Conservation (phyloP, 2,113 vertebrate species). For the Onychostoma macrolepis region DNA sequence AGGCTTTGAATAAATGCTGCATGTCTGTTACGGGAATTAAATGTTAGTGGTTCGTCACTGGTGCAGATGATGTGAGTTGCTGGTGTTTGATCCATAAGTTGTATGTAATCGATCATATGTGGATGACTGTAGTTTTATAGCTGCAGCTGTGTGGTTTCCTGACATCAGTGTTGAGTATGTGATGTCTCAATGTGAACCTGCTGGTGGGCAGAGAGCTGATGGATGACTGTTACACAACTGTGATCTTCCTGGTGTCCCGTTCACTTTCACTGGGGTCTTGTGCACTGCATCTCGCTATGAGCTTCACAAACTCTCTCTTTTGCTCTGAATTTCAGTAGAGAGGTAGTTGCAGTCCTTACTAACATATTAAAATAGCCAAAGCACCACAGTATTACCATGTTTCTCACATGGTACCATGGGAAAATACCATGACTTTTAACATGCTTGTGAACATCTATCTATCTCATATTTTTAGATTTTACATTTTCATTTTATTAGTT, state of each 20-base stretch:
- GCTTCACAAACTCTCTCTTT: neutral
- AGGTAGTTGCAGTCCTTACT: neutral
- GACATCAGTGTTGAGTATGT: neutral
- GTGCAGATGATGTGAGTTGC: slow-evolving; percentile 1
- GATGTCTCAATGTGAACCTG: slow-evolving; percentile 19
- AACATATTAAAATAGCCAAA: neutral
- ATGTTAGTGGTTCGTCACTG: neutral
- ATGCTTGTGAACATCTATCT: too few relatives aligned
- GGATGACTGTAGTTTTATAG: neutral
- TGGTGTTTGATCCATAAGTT: slow-evolving; percentile 2
- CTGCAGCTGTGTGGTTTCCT: neutral
- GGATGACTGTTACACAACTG: slow-evolving; percentile 5
- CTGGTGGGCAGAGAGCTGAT: neutral
- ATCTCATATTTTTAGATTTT: too few relatives aligned
- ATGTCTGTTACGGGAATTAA: neutral
- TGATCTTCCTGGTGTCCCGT: neutral
- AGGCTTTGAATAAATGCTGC: neutral
- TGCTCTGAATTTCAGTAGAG: neutral
- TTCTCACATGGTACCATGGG: neutral
- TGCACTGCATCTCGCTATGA: neutral
- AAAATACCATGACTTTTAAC: too few relatives aligned
- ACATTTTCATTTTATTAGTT: too few relatives aligned
- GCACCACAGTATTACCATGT: neutral
- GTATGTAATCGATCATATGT: neutral
- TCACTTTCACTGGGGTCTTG: neutral